Percentiles rank a stretch among this genome's conserved stretches.
Evolutionary conservation across 2,888 invertebrate species (phyloP).

Genomic region (Hypsopygia costalis): DNA sequence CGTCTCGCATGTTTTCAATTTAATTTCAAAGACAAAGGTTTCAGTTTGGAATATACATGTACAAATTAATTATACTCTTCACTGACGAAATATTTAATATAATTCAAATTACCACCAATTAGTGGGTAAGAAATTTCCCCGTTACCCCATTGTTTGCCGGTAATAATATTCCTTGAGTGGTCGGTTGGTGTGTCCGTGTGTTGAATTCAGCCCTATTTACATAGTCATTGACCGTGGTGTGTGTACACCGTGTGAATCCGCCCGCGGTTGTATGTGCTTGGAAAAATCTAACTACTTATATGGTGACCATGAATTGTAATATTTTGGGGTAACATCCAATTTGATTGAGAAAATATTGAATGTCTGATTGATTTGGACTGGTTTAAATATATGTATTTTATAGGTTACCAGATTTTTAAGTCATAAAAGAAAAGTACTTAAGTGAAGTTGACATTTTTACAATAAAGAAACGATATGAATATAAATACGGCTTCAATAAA

Average conservation of each 20-base stretch:
- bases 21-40: no score
- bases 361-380: no score
- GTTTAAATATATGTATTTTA: no score
- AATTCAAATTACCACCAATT: slow-evolving; percentile 20
- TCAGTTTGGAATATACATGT: not conserved
- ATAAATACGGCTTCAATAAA: no score
- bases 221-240: slow-evolving; percentile 72
- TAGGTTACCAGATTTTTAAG: no score
- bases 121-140: slow-evolving; percentile 20
- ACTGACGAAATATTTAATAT: slow-evolving; percentile 1
- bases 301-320: slow-evolving; percentile 40
- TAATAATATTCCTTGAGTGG: slow-evolving; percentile 6
- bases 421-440: no score
- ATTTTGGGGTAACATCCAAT: slow-evolving; percentile 2
- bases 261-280: slow-evolving; percentile 58
- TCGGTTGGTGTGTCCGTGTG: not conserved
- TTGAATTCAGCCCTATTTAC: slow-evolving; percentile 63
- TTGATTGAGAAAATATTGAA: no score
- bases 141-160: slow-evolving; percentile 33
- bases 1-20: no score
- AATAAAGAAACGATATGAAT: no score
- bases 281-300: slow-evolving; percentile 53
- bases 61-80: slow-evolving; percentile 9
- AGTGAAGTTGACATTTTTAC: no score
- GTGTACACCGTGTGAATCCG: slow-evolving; percentile 62